These are phyloP conservation scores for Ochropleura plecta DNA, from an alignment of 2,888 invertebrate species.

Conservation along the genomic window DNA sequence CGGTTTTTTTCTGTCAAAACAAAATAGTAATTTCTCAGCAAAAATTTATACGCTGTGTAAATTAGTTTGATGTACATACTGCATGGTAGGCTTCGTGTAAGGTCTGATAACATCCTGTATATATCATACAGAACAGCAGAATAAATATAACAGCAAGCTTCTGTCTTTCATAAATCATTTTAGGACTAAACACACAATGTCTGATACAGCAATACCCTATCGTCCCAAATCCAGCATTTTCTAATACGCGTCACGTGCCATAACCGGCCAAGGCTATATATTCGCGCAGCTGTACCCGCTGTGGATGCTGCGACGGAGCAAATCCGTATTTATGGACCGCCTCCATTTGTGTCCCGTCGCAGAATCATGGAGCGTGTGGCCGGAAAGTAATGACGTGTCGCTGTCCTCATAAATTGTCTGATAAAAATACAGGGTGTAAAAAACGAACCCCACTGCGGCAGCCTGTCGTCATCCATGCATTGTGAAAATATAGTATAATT, in stretches of 20 bases:
- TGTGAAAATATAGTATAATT: too few relatives aligned
- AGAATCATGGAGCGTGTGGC: slow-evolving; percentile 46
- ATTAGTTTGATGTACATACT: neutral
- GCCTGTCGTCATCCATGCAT: neutral
- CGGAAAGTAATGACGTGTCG: slow-evolving; percentile 62
- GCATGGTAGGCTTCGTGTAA: neutral
- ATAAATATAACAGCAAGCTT: neutral
- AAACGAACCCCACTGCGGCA: neutral
- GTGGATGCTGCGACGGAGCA: slow-evolving; percentile 60
- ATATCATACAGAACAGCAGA: neutral
- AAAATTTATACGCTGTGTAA: neutral
- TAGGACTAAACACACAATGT: neutral
- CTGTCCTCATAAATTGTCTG: slow-evolving; percentile 59
- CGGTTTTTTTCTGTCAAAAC: too few relatives aligned
- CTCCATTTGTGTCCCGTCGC: slow-evolving; percentile 54
- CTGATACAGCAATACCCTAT: slow-evolving; percentile 10
- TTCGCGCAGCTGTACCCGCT: slow-evolving; percentile 68
- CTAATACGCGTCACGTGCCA: slow-evolving; percentile 46
- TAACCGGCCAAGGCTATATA: slow-evolving; percentile 29
- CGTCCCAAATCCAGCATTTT: slow-evolving; percentile 35
- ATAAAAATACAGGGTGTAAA: slow-evolving; percentile 47
- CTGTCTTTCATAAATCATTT: slow-evolving; percentile 20
- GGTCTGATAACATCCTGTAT: neutral
- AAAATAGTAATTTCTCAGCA: neutral
- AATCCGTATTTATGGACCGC: slow-evolving; percentile 61